These are phyloP conservation scores for Eupithecia dodoneata DNA, from an alignment of 2,888 invertebrate species.

Conservation along the genomic window DNA sequence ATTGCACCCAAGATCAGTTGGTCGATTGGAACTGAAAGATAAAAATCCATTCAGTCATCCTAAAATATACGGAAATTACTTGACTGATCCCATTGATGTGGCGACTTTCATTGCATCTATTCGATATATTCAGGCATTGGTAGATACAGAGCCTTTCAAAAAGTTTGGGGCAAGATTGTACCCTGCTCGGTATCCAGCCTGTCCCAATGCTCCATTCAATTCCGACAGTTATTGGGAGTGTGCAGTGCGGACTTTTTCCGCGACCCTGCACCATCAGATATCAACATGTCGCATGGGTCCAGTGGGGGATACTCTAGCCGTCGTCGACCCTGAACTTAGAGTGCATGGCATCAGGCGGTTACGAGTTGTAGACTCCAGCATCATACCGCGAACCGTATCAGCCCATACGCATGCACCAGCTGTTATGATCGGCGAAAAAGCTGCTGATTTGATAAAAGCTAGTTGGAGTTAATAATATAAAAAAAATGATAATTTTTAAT, in stretches of 20 bases:
- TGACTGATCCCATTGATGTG: constrained; percentile 85
- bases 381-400: constrained; percentile 81
- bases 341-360: constrained; percentile 78
- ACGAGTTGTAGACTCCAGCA: constrained; percentile 82
- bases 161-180: constrained; percentile 80
- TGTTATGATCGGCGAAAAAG: constrained; percentile 84
- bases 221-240: constrained; percentile 87
- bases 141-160: constrained; percentile 79
- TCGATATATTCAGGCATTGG: constrained; percentile 76
- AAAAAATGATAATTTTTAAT: background rate
- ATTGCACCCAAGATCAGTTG: constrained; percentile 88
- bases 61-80: constrained; percentile 87
- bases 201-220: constrained; percentile 76
- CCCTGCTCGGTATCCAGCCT: constrained; percentile 85
- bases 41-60: constrained; percentile 87
- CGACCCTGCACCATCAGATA: constrained; percentile 86
- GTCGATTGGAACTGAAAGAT: constrained; percentile 85
- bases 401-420: constrained; percentile 83
- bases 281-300: constrained; percentile 88
- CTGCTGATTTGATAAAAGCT: constrained; percentile 81
- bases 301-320: constrained; percentile 81
- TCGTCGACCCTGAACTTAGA: constrained; percentile 85
- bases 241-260: constrained; percentile 84
- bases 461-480: constrained; percentile 59
- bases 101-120: constrained; percentile 85